Evolutionary conservation across 1,140 invertebrate genomes (phyloP), one percentile per base, ranked within the genome.

Genomic region (Sarcophaga peregrina): DNA sequence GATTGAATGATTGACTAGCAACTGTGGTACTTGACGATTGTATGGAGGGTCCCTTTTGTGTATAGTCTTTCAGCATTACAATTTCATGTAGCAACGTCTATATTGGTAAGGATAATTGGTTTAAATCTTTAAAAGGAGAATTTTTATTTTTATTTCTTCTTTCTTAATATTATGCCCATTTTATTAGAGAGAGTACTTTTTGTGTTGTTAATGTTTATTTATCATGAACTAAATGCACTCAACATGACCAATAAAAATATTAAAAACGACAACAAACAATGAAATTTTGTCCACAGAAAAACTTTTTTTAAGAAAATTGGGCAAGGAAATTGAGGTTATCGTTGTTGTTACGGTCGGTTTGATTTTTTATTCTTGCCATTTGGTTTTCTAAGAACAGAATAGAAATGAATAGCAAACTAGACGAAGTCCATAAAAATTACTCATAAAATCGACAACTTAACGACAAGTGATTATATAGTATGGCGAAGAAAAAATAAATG

Each of bases 361-460:
- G 6, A 3, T 62, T 62, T n/a, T n/a, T 62, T 11, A 0, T 62
- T 62, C n/a, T 62, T 68, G n/a, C 8, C 20, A 68, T 58, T 58
- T 37, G 25, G 25, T 37, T 4, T 37, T 2, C 25, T 37, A 37
- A 37, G 4, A 37, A 58, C 11, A 58, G 6, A 15, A 58, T 15
- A 7, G 13, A 58, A 58, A 58, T 15, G n/a, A 13, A 25, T 25
- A 68, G 62, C 17, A 8, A 68, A 68, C 17, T 20, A 25, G 54
- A 58, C 54, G 54, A 58, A 58, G 15, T n/a, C n/a, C 54, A 58
- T 58, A 58, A 58, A n/a, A 58, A 58, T 13, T 58, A n/a, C 5
- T 68, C n/a, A 68, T 68, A 68, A 68, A 68, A 20, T 68, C 17
- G 62, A 68, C 62, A 68, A 20, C 9, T 68, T 25, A 68, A 68